A percentile compares a stretch with the other conserved stretches of the same genome.
These are phyloP conservation scores for Oedothorax gibbosus DNA, from an alignment of 1,140 invertebrate genomes.

Conservation along the genomic window DNA sequence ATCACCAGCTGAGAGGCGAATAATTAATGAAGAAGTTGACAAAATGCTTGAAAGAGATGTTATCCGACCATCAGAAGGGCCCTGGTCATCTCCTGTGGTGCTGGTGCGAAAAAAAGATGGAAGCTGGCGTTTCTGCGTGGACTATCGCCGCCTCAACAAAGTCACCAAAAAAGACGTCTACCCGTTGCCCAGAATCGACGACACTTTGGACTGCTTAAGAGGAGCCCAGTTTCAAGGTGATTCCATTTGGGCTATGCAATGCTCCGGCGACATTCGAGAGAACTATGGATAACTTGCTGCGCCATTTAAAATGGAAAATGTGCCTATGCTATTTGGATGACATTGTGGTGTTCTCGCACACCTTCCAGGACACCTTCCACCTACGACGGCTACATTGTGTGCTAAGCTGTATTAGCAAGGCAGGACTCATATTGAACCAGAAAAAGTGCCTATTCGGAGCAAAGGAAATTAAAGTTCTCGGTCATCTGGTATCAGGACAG, in stretches of 20 bases:
- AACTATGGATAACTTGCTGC: too few relatives aligned
- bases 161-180: too few relatives aligned
- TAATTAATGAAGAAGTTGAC: slow-evolving; percentile 64
- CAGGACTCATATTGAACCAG: not conserved
- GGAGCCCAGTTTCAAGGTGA: too few relatives aligned
- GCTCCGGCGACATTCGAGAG: too few relatives aligned
- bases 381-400: slow-evolving; percentile 1
- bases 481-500: slow-evolving; percentile 11
- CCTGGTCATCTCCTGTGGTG: slow-evolving; percentile 69
- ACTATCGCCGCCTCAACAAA: too few relatives aligned
- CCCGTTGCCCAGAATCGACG: too few relatives aligned
- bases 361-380: slow-evolving; percentile 29
- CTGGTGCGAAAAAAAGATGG: slow-evolving; percentile 71
- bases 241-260: too few relatives aligned
- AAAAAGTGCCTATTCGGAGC: slow-evolving; percentile 12
- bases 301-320: too few relatives aligned
- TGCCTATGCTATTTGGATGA: slow-evolving; percentile 22
- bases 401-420: not conserved
- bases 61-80: slow-evolving; percentile 66
- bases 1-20: slow-evolving; percentile 43
- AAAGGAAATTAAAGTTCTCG: not conserved
- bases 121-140: too few relatives aligned
- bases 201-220: too few relatives aligned
- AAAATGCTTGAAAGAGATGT: slow-evolving; percentile 66
- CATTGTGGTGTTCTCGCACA: slow-evolving; percentile 36